Conservation (phyloP, 2,797 vertebrate genomes). For the Ammospiza maritima region DNA sequence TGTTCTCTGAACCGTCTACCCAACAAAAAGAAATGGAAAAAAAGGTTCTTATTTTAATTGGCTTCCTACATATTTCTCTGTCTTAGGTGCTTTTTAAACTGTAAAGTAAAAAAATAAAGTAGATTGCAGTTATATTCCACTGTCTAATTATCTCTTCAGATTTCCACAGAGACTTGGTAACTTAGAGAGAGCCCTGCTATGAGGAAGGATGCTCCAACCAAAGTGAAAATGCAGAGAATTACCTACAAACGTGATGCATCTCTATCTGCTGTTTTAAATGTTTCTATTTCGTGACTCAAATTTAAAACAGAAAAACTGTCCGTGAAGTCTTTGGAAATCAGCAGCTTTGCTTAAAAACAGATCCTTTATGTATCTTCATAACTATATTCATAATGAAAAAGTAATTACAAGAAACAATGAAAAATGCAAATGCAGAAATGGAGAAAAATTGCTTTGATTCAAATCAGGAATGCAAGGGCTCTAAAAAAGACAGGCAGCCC, state of each 20-base stretch:
- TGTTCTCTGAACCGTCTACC: slow-evolving; percentile 37
- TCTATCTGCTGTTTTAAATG: background rate
- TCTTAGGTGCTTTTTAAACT: slow-evolving; percentile 23
- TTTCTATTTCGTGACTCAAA: background rate
- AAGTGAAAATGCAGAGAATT: slow-evolving; percentile 14
- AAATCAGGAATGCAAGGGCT: background rate
- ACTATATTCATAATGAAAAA: background rate
- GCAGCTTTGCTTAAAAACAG: background rate
- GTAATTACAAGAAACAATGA: background rate
- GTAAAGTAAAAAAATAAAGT: slow-evolving; percentile 9
- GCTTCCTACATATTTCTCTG: slow-evolving; percentile 12
- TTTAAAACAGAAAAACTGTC: background rate
- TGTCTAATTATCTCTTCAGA: slow-evolving; percentile 37
- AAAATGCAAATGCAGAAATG: background rate
- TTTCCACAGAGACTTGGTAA: slow-evolving; percentile 32
- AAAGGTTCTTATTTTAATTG: slow-evolving; percentile 30
- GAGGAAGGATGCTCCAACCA: background rate
- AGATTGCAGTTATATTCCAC: background rate
- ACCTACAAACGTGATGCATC: background rate
- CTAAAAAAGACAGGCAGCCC: background rate
- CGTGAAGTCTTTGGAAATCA: background rate
- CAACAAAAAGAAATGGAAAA: background rate
- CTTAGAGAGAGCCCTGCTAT: background rate
- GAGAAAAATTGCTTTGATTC: background rate
- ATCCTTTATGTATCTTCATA: background rate